These are phyloP conservation scores for Drosophila baimaii DNA, from an alignment of 1,140 invertebrate genomes.

Conservation along the genomic window DNA sequence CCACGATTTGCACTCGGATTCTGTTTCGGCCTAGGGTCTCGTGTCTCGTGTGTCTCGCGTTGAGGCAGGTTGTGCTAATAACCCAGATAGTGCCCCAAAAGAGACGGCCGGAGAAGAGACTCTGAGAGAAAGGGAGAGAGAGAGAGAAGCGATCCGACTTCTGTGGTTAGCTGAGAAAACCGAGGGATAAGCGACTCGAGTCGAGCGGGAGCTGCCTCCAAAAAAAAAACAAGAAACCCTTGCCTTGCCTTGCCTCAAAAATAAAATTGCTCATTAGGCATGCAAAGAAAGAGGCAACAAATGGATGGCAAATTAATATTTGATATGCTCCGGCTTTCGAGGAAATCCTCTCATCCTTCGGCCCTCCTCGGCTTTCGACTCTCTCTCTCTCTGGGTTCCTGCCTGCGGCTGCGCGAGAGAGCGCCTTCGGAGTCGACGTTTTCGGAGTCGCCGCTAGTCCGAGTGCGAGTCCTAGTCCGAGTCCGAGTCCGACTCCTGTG, in stretches of 20 bases:
- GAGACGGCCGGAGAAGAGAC: conserved; percentile 8
- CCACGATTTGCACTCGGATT: conserved; percentile 29
- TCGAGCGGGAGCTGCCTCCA: conserved; percentile 3
- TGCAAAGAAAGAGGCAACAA: conserved; percentile 60
- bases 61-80: conserved; percentile 82
- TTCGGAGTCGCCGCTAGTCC: conserved; percentile 27
- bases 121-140: neutral
- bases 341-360: conserved; percentile 11
- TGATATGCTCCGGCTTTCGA: conserved; percentile 41
- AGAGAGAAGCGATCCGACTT: conserved; percentile 40
- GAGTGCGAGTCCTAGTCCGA: neutral
- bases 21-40: conserved; percentile 23
- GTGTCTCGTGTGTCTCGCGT: conserved; percentile 34
- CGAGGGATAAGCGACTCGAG: conserved; percentile 23
- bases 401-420: conserved; percentile 30
- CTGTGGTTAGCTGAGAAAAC: conserved; percentile 33
- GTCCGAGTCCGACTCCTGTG: conserved; percentile 6
- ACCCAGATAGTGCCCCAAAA: conserved; percentile 65
- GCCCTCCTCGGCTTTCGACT: neutral
- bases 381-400: neutral
- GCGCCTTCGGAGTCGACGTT: conserved; percentile 35
- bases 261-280: conserved; percentile 66
- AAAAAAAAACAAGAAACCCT: conserved; percentile 14
- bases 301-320: conserved; percentile 72
- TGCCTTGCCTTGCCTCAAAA: conserved; percentile 29